Conservation (phyloP, 2,113 vertebrate species). For the Tyto alba region DNA sequence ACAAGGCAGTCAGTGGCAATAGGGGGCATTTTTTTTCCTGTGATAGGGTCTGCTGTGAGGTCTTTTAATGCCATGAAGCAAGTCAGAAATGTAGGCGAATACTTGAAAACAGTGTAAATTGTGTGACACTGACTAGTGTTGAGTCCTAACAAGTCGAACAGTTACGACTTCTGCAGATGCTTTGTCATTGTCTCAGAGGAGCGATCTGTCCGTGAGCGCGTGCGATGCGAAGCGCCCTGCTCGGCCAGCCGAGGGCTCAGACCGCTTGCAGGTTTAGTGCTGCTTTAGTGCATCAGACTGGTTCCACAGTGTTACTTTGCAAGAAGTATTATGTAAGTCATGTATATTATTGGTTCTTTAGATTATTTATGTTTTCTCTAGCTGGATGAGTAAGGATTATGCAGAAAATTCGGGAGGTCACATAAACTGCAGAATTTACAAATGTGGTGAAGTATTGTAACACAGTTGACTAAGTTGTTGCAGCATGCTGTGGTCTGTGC, state of each 20-base stretch:
- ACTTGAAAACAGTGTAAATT: background rate
- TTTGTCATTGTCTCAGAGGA: background rate
- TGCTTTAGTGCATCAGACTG: background rate
- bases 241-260: accelerated
- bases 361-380: background rate
- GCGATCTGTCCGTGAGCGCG: accelerated
- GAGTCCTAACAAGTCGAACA: accelerated
- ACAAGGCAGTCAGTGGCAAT: background rate
- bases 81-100: background rate
- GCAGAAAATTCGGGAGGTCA: background rate
- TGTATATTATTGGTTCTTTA: background rate
- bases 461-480: background rate
- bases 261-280: background rate
- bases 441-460: background rate
- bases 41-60: background rate
- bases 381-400: conserved; percentile 9
- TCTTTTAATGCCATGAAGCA: background rate
- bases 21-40: background rate
- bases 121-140: background rate
- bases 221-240: accelerated
- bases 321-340: background rate
- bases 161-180: background rate
- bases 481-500: background rate
- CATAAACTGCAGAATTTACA: background rate
- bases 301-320: background rate